Percentiles rank a stretch among this genome's conserved stretches.
These are phyloP conservation scores for Casuarius casuarius DNA, from an alignment of 2,113 vertebrate genomes.

Conservation along the genomic window DNA sequence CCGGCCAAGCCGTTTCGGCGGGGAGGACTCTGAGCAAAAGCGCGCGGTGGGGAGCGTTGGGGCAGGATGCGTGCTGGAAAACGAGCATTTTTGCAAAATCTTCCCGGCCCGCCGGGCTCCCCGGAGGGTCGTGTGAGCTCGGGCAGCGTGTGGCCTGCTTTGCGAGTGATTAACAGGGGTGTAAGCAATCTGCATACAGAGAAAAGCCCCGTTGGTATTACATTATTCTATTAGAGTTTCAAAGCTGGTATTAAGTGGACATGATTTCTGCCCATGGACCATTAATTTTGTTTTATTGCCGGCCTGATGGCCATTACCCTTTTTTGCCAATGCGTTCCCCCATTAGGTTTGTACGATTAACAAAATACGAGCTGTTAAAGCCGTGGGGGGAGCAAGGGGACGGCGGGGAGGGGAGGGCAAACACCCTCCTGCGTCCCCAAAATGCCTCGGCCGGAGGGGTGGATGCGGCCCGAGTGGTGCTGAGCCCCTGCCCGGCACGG, in stretches of 20 bases:
- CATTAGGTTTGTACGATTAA: conserved; percentile 83
- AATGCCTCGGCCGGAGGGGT: no score
- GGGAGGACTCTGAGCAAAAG: no score
- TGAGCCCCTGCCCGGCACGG: no score
- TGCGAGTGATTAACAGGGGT: conserved; percentile 53
- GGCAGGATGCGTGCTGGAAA: conserved; percentile 8
- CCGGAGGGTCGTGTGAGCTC: conserved; percentile 58
- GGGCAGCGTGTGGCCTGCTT: conserved; percentile 50
- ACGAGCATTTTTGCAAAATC: not conserved
- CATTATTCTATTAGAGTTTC: conserved; percentile 78
- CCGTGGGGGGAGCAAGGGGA: conserved; percentile 62
- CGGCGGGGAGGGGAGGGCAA: conserved; percentile 17
- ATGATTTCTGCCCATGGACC: conserved; percentile 82
- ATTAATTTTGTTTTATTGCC: conserved; percentile 86
- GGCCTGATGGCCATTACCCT: conserved; percentile 81
- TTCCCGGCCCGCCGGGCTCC: conserved; percentile 64
- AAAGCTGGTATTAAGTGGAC: conserved; percentile 81
- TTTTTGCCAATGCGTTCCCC: conserved; percentile 79
- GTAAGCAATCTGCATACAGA: conserved; percentile 41
- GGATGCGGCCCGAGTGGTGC: no score
- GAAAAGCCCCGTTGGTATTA: conserved; percentile 32
- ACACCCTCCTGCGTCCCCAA: not conserved
- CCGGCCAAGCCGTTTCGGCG: no score
- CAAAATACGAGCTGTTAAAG: conserved; percentile 61
- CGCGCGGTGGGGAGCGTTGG: no score